A percentile compares a stretch with the other conserved stretches of the same genome.
phyloP scores from a whole-genome alignment of 2,888 invertebrate genomes.

The Latrodectus hesperus region DNA sequence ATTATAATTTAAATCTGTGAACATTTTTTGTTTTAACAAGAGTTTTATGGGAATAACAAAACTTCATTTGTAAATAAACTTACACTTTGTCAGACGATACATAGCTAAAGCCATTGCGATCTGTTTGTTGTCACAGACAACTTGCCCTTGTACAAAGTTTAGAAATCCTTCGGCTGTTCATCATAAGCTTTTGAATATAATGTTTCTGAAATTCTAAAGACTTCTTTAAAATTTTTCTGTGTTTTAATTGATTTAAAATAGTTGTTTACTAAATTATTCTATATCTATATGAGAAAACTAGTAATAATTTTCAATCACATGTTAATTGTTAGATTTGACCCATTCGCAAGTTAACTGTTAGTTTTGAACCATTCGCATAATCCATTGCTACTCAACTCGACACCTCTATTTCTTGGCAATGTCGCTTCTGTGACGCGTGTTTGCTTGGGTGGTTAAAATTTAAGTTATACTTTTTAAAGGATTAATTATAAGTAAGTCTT shows the following conservation, averaged over 20 bases:
- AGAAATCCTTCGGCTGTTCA: constrained; percentile 6
- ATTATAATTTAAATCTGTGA: no score
- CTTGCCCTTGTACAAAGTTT: constrained; percentile 42
- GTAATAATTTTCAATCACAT: no score
- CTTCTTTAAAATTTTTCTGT: constrained; percentile 4
- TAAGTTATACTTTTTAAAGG: not conserved
- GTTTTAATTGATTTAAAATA: not conserved
- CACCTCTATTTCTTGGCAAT: not conserved
- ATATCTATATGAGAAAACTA: no score
- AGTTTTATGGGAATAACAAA: not conserved
- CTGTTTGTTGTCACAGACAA: constrained; percentile 4
- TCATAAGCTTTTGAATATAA: not conserved
- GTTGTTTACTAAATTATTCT: no score
- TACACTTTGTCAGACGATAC: constrained; percentile 26
- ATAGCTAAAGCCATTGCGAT: constrained; percentile 15
- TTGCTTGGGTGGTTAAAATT: not conserved
- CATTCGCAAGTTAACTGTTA: not conserved
- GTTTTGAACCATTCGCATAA: not conserved
- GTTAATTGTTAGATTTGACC: not conserved
- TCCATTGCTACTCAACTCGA: not conserved
- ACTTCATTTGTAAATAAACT: not conserved
- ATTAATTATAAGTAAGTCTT: no score
- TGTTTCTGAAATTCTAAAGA: not conserved
- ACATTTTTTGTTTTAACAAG: not conserved
- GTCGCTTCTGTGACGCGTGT: not conserved